These are phyloP conservation scores for Harlomillsia oculata DNA, from an alignment of 1,140 invertebrate genomes.

Conservation along the genomic window DNA sequence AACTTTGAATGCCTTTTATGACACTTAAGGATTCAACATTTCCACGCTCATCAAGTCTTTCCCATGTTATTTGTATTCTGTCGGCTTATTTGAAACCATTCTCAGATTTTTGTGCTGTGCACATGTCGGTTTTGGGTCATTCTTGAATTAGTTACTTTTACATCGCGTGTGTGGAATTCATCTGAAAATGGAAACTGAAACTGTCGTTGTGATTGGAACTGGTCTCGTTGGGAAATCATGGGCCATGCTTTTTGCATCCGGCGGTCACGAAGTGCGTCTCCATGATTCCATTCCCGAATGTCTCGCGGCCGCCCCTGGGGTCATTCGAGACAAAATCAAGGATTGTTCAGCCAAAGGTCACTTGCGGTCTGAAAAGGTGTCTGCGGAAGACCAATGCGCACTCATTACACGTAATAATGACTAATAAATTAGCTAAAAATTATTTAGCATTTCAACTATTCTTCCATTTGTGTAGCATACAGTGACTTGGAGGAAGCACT, in stretches of 20 bases:
- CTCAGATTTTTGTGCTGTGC: no score
- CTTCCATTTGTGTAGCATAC: conserved; percentile 49
- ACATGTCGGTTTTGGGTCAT: no score
- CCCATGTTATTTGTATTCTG: no score
- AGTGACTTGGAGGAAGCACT: conserved; percentile 54
- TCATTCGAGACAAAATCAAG: conserved; percentile 63
- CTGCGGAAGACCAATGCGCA: conserved; percentile 59
- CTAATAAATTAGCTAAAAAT: neutral
- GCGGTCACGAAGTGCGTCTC: conserved; percentile 72
- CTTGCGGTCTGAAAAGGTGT: conserved; percentile 54
- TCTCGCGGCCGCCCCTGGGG: conserved; percentile 58
- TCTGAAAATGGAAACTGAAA: conserved; percentile 40
- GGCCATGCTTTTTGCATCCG: conserved; percentile 91
- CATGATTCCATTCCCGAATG: conserved; percentile 71
- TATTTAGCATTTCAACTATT: neutral
- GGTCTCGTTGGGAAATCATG: conserved; percentile 88
- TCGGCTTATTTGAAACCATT: no score
- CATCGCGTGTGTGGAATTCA: neutral
- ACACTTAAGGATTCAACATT: no score
- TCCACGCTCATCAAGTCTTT: no score
- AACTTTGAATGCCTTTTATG: no score
- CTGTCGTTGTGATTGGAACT: conserved; percentile 58
- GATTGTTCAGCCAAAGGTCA: conserved; percentile 58
- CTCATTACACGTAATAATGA: conserved; percentile 61
- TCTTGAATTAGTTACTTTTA: neutral